phyloP scores from a whole-genome alignment of 2,113 vertebrate genomes.

The Lagopus leucura region DNA sequence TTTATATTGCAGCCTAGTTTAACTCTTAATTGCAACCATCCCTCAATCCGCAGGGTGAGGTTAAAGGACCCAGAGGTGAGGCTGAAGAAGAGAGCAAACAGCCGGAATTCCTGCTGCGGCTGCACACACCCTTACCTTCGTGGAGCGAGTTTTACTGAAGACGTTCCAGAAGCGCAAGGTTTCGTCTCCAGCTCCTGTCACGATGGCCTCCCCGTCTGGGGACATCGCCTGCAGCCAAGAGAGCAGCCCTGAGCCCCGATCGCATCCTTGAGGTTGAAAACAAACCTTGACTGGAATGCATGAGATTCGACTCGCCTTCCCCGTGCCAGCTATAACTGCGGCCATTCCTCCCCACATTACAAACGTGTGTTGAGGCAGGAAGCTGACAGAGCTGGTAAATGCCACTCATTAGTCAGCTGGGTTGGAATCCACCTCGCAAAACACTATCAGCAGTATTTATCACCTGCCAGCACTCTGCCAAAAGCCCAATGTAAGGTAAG shows the following conservation, averaged over 20 bases:
- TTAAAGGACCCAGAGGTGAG: not conserved
- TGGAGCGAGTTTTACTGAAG: conserved; percentile 97
- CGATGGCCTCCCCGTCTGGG: conserved; percentile 98
- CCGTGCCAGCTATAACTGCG: not conserved
- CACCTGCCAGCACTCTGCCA: not conserved
- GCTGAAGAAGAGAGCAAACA: not conserved
- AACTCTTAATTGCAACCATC: not conserved
- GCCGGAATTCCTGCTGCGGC: not conserved
- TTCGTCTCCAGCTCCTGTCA: conserved; percentile 96
- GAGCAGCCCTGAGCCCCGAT: not conserved
- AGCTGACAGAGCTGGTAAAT: not conserved
- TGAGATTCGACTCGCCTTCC: not conserved
- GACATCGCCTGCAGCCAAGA: conserved; percentile 90
- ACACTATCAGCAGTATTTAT: not conserved
- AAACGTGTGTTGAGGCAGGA: not conserved
- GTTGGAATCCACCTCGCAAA: not conserved
- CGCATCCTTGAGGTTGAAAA: not conserved
- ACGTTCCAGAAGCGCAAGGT: conserved; percentile 98
- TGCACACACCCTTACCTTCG: conserved; percentile 83
- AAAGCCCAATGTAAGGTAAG: not conserved
- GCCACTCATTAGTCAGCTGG: not conserved
- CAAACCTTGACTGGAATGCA: not conserved
- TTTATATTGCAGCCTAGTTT: not conserved
- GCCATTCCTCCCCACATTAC: not conserved
- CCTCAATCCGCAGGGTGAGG: not conserved